A percentile compares a stretch with the other conserved stretches of the same genome.
These are phyloP conservation scores for Hydrotaea cyrtoneurina DNA, from an alignment of 2,888 invertebrate species.

Conservation along the genomic window DNA sequence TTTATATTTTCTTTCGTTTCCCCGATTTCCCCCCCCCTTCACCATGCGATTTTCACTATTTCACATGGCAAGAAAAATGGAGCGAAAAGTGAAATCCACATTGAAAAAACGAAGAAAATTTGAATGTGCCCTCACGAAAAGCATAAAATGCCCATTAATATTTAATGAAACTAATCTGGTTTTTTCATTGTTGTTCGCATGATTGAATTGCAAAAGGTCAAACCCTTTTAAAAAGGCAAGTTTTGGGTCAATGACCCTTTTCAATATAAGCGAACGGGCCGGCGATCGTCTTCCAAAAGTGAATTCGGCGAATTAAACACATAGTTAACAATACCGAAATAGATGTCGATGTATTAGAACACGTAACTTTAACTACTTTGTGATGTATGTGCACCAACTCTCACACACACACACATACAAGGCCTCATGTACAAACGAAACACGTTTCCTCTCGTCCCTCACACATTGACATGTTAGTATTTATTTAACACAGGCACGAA, in stretches of 20 bases:
- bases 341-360: background rate
- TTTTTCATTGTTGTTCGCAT: background rate
- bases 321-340: background rate
- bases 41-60: no score
- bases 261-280: background rate
- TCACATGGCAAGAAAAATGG: no score
- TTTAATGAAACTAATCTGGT: constrained; percentile 11
- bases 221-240: background rate
- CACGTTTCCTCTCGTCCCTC: background rate
- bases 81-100: no score
- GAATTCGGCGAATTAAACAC: background rate
- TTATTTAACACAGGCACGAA: constrained; percentile 24
- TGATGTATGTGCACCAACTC: background rate
- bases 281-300: background rate
- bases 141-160: constrained; percentile 3
- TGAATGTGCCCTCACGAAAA: background rate
- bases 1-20: no score
- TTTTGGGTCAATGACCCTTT: constrained; percentile 10
- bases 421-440: background rate
- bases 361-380: background rate
- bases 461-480: background rate
- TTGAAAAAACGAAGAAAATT: no score
- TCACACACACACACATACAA: background rate
- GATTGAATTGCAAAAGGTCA: constrained; percentile 5
- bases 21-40: no score